Evolutionary conservation across 2,113 vertebrate species (phyloP).

Genomic region (Saccopteryx leptura): DNA sequence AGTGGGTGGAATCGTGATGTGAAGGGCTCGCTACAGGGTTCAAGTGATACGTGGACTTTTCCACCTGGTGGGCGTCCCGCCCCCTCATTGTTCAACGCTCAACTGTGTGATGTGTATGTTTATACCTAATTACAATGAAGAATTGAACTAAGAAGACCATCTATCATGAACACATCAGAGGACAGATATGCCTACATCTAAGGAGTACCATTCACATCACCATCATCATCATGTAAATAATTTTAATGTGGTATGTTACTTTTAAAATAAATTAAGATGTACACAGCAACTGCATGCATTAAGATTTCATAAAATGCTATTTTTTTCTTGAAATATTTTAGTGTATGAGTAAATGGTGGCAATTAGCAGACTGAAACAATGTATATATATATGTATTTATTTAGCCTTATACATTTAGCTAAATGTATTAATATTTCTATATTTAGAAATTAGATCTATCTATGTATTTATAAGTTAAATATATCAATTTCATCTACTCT

Average conservation of each 20-base stretch:
- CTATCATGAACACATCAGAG: neutral
- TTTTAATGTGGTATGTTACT: neutral
- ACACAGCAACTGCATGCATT: neutral
- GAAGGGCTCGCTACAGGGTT: too few relatives aligned
- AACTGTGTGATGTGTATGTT: too few relatives aligned
- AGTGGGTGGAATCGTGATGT: too few relatives aligned
- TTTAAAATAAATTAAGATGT: neutral
- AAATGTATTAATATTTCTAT: neutral
- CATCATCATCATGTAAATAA: neutral
- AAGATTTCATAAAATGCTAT: neutral
- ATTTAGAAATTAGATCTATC: neutral
- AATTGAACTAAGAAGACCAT: neutral
- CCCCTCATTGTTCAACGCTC: too few relatives aligned
- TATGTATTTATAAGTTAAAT: neutral
- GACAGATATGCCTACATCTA: neutral
- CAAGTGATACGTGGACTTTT: too few relatives aligned
- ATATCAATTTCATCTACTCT: too few relatives aligned
- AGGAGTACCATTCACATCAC: neutral
- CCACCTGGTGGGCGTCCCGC: too few relatives aligned
- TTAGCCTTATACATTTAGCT: neutral
- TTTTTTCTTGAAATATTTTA: neutral
- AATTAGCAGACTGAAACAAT: neutral
- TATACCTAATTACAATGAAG: too few relatives aligned
- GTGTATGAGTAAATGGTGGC: neutral
- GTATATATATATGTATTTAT: too few relatives aligned